Evolutionary conservation across 2,113 vertebrate species (phyloP).

Genomic region (Megalops atlanticus): DNA sequence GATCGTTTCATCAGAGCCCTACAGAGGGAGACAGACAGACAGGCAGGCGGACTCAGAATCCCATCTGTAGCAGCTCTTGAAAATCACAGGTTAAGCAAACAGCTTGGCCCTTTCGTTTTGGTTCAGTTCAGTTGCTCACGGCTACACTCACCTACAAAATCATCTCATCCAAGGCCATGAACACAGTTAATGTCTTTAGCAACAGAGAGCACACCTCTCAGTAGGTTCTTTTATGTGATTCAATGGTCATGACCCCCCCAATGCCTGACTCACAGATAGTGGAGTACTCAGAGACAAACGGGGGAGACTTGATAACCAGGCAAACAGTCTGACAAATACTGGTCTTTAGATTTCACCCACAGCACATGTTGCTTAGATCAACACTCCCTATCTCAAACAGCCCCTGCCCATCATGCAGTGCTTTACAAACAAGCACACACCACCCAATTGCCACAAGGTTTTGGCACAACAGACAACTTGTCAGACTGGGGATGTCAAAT

Average conservation of each 20-base stretch:
- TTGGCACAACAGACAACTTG: not conserved
- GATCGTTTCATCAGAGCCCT: conserved; percentile 96
- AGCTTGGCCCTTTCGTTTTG: too few relatives aligned
- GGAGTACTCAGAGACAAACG: too few relatives aligned
- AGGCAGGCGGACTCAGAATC: conserved; percentile 20
- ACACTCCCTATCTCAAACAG: not conserved
- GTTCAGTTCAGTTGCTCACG: too few relatives aligned
- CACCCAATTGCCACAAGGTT: not conserved
- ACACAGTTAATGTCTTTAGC: too few relatives aligned
- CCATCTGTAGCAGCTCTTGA: too few relatives aligned
- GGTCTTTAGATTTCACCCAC: not conserved
- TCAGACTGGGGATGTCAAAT: not conserved
- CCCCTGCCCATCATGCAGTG: too few relatives aligned
- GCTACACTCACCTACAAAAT: too few relatives aligned
- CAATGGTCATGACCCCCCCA: too few relatives aligned
- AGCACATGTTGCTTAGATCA: not conserved
- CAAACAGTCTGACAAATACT: not conserved
- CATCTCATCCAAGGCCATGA: too few relatives aligned
- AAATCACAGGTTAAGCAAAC: not conserved
- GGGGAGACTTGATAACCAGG: too few relatives aligned
- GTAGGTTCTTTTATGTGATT: not conserved
- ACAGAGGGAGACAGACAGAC: conserved; percentile 41
- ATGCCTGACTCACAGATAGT: too few relatives aligned
- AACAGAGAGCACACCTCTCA: not conserved
- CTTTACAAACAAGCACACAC: too few relatives aligned